phyloP scores from a whole-genome alignment of 2,888 invertebrate genomes.

The Falcaria lacertinaria region DNA sequence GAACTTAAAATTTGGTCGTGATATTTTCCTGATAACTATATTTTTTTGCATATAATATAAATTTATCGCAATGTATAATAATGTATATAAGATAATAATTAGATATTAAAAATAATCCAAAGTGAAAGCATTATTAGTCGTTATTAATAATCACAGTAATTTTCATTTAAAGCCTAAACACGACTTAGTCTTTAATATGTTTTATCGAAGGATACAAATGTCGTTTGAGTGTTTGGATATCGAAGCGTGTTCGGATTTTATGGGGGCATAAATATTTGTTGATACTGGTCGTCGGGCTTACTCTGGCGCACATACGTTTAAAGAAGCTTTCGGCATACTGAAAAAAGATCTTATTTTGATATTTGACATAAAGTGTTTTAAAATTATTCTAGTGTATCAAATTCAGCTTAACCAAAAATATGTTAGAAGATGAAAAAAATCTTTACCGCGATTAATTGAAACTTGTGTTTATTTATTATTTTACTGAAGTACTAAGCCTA shows the following conservation, averaged over 20 bases:
- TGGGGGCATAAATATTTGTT: conserved; percentile 64
- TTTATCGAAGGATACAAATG: conserved; percentile 60
- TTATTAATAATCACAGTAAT: conserved; percentile 15
- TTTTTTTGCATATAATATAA: background rate
- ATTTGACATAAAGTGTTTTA: no score
- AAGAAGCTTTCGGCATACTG: conserved; percentile 7
- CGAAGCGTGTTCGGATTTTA: conserved; percentile 65
- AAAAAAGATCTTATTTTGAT: background rate
- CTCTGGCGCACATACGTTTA: conserved; percentile 6
- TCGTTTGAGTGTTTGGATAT: conserved; percentile 44
- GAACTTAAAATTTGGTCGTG: background rate
- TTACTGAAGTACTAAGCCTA: no score
- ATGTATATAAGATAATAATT: background rate
- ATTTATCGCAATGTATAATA: background rate
- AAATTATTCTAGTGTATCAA: no score
- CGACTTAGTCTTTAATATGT: conserved; percentile 49
- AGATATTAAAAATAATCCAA: background rate
- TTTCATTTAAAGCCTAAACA: conserved; percentile 16
- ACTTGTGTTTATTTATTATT: no score
- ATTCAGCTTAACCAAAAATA: no score
- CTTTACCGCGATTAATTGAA: no score
- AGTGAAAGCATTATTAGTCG: background rate
- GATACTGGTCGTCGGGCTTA: conserved; percentile 21
- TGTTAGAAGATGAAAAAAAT: no score
- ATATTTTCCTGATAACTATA: background rate